Evolutionary conservation across 1,140 invertebrate species (phyloP).

Genomic region (Drosophila rufa): DNA sequence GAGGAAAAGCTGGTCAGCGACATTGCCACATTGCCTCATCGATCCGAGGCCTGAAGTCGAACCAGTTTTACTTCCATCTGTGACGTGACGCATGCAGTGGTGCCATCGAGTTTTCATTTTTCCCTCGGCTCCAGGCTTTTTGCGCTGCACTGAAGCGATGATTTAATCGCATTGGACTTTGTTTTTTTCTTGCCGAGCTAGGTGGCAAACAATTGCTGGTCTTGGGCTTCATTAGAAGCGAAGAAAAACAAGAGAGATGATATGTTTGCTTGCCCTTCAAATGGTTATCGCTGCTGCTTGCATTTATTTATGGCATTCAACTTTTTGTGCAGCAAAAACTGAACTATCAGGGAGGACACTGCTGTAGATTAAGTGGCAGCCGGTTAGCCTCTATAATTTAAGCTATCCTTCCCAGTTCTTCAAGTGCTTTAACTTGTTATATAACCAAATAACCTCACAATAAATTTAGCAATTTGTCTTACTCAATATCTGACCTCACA

Average conservation of each 20-base stretch:
- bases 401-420: background rate
- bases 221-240: conserved; percentile 36
- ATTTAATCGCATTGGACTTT: conserved; percentile 54
- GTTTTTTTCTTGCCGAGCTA: conserved; percentile 16
- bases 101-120: conserved; percentile 38
- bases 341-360: conserved; percentile 6
- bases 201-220: conserved; percentile 31
- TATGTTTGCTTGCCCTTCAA: conserved; percentile 44
- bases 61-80: conserved; percentile 69
- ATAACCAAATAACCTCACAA: background rate
- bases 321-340: conserved; percentile 8
- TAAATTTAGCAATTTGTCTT: conserved; percentile 18
- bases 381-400: background rate
- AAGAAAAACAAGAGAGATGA: conserved; percentile 21
- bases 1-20: conserved; percentile 67
- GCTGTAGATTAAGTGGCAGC: conserved; percentile 13
- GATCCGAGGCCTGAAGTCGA: conserved; percentile 37
- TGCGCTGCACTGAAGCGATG: conserved; percentile 37
- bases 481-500: conserved; percentile 25
- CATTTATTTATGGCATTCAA: conserved; percentile 1
- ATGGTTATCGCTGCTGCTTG: conserved; percentile 13
- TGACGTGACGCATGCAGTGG: conserved; percentile 73
- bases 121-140: conserved; percentile 21
- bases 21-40: conserved; percentile 73
- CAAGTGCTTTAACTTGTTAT: background rate